Conservation (phyloP, 2,797 vertebrate species). For the Kryptopterus vitreolus region DNA sequence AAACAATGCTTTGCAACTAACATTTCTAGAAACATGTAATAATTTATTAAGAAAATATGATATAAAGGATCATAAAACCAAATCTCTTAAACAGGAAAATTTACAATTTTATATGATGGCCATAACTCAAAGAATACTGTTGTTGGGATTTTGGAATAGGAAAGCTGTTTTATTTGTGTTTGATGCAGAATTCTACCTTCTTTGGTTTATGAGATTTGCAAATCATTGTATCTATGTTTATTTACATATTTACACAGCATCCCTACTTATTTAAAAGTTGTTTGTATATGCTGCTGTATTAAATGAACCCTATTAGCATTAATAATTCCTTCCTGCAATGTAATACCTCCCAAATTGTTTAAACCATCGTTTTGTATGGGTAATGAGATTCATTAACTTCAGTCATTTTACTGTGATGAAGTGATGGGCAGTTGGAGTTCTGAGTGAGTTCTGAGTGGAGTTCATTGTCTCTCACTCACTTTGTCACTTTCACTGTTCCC, state of each 20-base stretch:
- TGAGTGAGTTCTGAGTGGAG: not conserved
- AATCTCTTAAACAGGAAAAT: no score
- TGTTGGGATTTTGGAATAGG: no score
- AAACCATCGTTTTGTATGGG: not conserved
- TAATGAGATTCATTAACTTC: not conserved
- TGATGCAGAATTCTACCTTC: no score
- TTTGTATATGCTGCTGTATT: not conserved
- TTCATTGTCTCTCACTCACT: conserved; percentile 4
- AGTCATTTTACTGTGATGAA: not conserved
- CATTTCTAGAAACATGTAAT: not conserved
- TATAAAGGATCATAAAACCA: not conserved
- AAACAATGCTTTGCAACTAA: not conserved
- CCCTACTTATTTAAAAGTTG: no score
- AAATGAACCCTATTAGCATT: not conserved
- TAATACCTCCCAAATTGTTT: not conserved
- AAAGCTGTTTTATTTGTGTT: no score
- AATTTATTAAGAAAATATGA: not conserved
- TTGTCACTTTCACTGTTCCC: conserved; percentile 45
- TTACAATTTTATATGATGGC: no score
- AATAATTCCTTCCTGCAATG: not conserved
- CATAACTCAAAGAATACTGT: no score
- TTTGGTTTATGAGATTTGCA: no score
- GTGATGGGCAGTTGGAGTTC: not conserved
- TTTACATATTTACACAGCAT: no score
- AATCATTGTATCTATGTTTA: no score